A percentile compares a stretch with the other conserved stretches of the same genome.
Evolutionary conservation across 2,113 vertebrate species (phyloP).

Genomic region (Tinamus guttatus): DNA sequence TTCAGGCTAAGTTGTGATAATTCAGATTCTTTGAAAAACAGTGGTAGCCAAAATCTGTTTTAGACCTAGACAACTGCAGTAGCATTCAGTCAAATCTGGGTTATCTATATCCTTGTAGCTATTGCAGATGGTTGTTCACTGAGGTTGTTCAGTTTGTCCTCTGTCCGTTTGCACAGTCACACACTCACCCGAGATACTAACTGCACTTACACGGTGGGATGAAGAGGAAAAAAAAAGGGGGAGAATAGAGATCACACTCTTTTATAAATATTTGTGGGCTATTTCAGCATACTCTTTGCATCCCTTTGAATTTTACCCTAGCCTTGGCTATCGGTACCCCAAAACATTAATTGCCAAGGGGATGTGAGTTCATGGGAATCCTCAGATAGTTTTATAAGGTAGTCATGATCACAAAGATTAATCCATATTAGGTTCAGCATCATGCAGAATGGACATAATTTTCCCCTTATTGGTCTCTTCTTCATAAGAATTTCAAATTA

Average conservation of each 20-base stretch:
- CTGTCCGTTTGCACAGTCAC: background rate
- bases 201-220: background rate
- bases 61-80: background rate
- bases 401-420: background rate
- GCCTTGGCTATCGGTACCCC: background rate
- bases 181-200: background rate
- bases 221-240: background rate
- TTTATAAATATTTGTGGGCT: background rate
- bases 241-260: background rate
- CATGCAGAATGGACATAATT: background rate
- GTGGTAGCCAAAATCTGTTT: background rate
- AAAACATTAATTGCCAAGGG: background rate
- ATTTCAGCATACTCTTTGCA: background rate
- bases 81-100: background rate
- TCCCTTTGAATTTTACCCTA: background rate
- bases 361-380: background rate
- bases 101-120: background rate
- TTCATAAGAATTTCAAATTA: background rate
- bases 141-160: background rate
- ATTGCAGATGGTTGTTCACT: background rate
- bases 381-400: background rate
- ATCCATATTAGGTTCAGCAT: background rate
- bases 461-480: background rate
- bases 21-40: background rate
- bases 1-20: slow-evolving; percentile 29